Evolutionary conservation across 2,113 vertebrate species (phyloP), one percentile per base, ranked within the genome.

Genomic region (Hippoglossus stenolepis): DNA sequence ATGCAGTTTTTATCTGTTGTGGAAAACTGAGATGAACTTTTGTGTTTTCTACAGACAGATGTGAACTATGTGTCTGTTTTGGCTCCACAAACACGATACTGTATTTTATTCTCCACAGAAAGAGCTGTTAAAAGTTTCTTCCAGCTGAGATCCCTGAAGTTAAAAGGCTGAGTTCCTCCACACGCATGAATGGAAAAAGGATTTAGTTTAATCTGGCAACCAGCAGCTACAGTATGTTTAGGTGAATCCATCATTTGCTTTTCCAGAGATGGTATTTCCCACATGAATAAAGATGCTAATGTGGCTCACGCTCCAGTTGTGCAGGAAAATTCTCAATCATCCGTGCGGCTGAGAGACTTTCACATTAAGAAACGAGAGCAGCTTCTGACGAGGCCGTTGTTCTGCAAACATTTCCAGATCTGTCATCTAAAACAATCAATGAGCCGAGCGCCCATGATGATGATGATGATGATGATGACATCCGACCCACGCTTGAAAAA

Each of bases 211-310:
- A 57, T 61, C 23, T 11, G 66, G 43, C 53, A 54, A 6, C 31
- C 59, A 17, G 20, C 6, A 58, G 38, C 24, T 17, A 47, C 58
- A 35, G 58, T 60, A 15, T 13, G 61, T 77, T 73, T 62, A 24
- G 21, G 64, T 71, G 58, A 68, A 77, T 82, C 62, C 63, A 68
- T 79, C 63, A 87, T 83, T 90, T 76, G 54, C 72, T 69, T 89
- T 86, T 90, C 47, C 59, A 72, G 54, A 65, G 57, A 71, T 58
- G 12, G n/a, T 43, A 28, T 87, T 87, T 78, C 74, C 65, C 47
- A 49, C 64, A 51, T 79, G 81, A 73, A 38, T 74, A 31, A 66
- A 64, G 43, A 80, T n/a, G 18, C 47, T 65, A 63, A 49, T 70
- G 61, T 8, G 5, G 40, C 53, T 73, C 72, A 20, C 21, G 65